Evolutionary conservation across 1,140 invertebrate genomes (phyloP).

Genomic region (Lepidotrigona ventralis): DNA sequence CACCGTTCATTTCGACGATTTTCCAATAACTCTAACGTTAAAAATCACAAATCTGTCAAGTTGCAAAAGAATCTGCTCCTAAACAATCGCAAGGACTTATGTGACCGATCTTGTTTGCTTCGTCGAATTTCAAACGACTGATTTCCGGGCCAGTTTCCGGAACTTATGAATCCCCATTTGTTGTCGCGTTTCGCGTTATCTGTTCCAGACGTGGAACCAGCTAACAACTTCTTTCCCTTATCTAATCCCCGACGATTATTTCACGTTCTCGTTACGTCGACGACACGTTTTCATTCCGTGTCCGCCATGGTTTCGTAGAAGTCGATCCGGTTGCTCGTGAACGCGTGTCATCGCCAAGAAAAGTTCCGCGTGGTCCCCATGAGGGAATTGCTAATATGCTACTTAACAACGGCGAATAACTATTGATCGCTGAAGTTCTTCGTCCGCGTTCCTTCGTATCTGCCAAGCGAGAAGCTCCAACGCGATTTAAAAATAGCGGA

Average conservation of each 20-base stretch:
- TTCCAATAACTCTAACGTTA: too few relatives aligned
- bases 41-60: too few relatives aligned
- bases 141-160: not conserved
- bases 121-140: not conserved
- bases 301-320: not conserved
- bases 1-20: too few relatives aligned
- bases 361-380: constrained; percentile 4
- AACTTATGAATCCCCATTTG: not conserved
- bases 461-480: not conserved
- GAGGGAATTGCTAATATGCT: constrained; percentile 31
- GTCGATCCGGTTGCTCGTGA: not conserved
- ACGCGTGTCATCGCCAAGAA: not conserved
- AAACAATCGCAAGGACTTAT: not conserved
- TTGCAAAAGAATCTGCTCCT: not conserved
- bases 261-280: not conserved
- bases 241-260: constrained; percentile 1
- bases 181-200: not conserved
- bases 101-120: not conserved
- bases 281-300: not conserved
- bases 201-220: not conserved
- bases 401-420: constrained; percentile 23
- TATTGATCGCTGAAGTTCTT: constrained; percentile 27
- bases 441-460: not conserved
- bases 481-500: not conserved
- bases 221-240: not conserved